Conservation (phyloP, 2,888 invertebrate genomes). For the Pecten maximus region DNA sequence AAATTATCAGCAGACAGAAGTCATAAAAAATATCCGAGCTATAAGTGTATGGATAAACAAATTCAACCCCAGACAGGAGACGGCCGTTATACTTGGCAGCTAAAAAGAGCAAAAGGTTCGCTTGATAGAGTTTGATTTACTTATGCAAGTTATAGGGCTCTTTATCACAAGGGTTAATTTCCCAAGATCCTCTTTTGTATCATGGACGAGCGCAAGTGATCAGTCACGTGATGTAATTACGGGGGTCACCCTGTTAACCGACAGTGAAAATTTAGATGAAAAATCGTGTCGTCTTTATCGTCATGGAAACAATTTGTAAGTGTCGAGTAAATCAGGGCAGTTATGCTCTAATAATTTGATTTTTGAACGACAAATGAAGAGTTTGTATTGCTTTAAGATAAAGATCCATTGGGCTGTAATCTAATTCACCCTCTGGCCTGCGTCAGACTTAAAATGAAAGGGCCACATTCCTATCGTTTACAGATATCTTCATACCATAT, state of each 20-base stretch:
- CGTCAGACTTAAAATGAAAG: slow-evolving; percentile 17
- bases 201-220: slow-evolving; percentile 29
- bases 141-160: slow-evolving; percentile 22
- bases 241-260: background rate
- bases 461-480: background rate
- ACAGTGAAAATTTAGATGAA: slow-evolving; percentile 25
- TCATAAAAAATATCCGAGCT: background rate
- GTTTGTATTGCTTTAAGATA: slow-evolving; percentile 20
- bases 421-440: slow-evolving; percentile 22
- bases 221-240: slow-evolving; percentile 29
- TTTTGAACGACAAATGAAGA: slow-evolving; percentile 31
- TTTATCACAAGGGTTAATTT: slow-evolving; percentile 35
- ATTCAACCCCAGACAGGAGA: background rate
- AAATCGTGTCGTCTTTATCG: slow-evolving; percentile 28
- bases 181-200: slow-evolving; percentile 30
- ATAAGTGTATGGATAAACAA: background rate
- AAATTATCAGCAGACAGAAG: background rate
- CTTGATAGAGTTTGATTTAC: slow-evolving; percentile 33
- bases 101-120: slow-evolving; percentile 3
- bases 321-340: slow-evolving; percentile 6
- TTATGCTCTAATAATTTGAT: slow-evolving; percentile 13
- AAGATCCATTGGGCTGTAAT: background rate
- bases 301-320: background rate
- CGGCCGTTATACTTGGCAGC: background rate
- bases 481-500: background rate